phyloP scores from a whole-genome alignment of 2,888 invertebrate species.

The Pandemis corylana region DNA sequence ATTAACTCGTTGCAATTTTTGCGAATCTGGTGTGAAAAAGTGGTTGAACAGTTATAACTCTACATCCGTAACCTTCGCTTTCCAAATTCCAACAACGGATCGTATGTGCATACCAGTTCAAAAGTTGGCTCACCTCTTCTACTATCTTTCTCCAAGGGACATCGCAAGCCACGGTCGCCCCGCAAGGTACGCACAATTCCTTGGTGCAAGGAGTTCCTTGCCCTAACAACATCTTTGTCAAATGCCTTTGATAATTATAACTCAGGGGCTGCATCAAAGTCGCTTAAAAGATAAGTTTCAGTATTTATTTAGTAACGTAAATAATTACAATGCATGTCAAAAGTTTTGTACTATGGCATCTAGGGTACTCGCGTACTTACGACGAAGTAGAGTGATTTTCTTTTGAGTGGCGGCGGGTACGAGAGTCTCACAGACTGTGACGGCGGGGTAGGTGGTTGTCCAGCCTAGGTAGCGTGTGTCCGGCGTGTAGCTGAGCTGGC shows the following conservation, averaged over 20 bases:
- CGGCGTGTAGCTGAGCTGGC: slow-evolving; percentile 84
- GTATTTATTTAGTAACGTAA: background rate
- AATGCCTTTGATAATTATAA: slow-evolving; percentile 65
- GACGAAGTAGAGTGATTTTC: slow-evolving; percentile 54
- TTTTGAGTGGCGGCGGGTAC: slow-evolving; percentile 53
- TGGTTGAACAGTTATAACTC: background rate
- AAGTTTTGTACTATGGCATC: too few relatives aligned
- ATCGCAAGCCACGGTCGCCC: slow-evolving; percentile 60
- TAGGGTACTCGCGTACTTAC: slow-evolving; percentile 48
- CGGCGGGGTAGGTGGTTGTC: slow-evolving; percentile 86
- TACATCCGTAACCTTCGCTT: background rate
- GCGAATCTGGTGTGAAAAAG: slow-evolving; percentile 64
- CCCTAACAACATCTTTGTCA: slow-evolving; percentile 62
- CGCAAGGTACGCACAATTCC: slow-evolving; percentile 63
- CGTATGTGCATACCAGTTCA: background rate
- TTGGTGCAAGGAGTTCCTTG: slow-evolving; percentile 56
- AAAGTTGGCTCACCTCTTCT: slow-evolving; percentile 55
- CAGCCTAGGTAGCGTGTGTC: slow-evolving; percentile 86
- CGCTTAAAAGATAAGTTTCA: slow-evolving; percentile 51
- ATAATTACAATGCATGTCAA: background rate
- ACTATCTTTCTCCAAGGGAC: slow-evolving; percentile 63
- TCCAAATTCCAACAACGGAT: background rate
- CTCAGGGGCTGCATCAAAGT: slow-evolving; percentile 56
- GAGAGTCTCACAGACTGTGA: slow-evolving; percentile 85
- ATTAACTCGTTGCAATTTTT: slow-evolving; percentile 76